Evolutionary conservation across 1,140 invertebrate species (phyloP).

Genomic region (Acromyrmex heyeri): DNA sequence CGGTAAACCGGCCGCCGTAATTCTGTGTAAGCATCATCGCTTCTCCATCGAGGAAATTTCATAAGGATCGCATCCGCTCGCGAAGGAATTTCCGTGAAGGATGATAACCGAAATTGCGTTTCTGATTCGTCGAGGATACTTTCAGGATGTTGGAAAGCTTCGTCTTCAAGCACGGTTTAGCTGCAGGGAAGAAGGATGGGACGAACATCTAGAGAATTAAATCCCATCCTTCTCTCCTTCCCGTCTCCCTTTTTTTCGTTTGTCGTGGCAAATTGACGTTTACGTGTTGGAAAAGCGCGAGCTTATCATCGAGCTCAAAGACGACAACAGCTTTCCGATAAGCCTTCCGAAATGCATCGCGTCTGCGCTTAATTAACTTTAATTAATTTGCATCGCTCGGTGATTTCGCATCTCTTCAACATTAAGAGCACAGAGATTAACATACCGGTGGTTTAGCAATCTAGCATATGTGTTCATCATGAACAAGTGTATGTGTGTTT

Average conservation of each 20-base stretch:
- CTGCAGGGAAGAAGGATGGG: background rate
- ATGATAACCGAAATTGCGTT: slow-evolving; percentile 59
- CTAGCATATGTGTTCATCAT: slow-evolving; percentile 14
- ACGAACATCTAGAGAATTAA: slow-evolving; percentile 19
- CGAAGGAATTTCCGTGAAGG: slow-evolving; percentile 48
- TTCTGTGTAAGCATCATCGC: slow-evolving; percentile 47
- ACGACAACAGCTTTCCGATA: slow-evolving; percentile 8
- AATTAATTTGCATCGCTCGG: slow-evolving; percentile 66
- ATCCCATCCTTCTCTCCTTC: background rate
- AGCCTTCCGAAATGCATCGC: slow-evolving; percentile 29
- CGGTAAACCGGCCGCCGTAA: slow-evolving; percentile 1
- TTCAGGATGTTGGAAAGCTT: slow-evolving; percentile 5
- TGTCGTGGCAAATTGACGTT: slow-evolving; percentile 43
- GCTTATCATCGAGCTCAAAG: slow-evolving; percentile 48
- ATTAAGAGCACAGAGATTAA: slow-evolving; percentile 73
- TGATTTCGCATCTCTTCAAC: slow-evolving; percentile 58
- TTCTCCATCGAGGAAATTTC: slow-evolving; percentile 52
- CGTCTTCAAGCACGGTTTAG: slow-evolving; percentile 9
- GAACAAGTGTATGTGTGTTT: background rate
- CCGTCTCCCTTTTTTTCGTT: background rate
- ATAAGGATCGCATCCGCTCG: slow-evolving; percentile 48
- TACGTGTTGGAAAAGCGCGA: slow-evolving; percentile 24
- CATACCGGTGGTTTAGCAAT: slow-evolving; percentile 31
- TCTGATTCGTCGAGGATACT: slow-evolving; percentile 52
- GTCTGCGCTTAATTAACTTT: slow-evolving; percentile 68